Base-by-base conservation (phyloP, 2,113 vertebrate genomes). In the Heterotis niloticus region DNA sequence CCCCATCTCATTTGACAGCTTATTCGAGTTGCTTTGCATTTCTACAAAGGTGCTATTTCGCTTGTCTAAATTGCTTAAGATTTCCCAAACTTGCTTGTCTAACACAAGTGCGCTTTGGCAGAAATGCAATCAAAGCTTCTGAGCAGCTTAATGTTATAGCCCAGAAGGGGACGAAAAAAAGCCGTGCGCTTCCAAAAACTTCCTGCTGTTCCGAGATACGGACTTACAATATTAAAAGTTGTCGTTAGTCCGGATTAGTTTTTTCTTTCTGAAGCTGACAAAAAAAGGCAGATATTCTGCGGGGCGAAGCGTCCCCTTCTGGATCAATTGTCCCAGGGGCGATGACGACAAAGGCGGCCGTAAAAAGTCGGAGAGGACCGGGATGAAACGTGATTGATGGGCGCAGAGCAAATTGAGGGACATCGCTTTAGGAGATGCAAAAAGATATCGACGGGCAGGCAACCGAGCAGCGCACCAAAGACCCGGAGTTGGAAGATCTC, bases 321-420 rank as follows among this genome's bases (percentile, higher is more conserved):
- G 26, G 14, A 17, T 75, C n/a, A 24, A 76, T 52, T 13, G 29
- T 52, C 51, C 64, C 29, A 64, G 24, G 70, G 24, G 20, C n/a
- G 59, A 70, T 70, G 56, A 54, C 44, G 76, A 51, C 56, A 69
- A 10, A 77, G 79, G 16, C 66, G 10, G 74, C 56, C n/a, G 10
- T 54, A 11, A 26, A 9, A 60, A 56, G 26, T 69, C 78, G 67
- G 28, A 12, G 13, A 13, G 44, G 28, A 59, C 75, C 69, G 76
- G 66, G 62, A n/a, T 65, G 74, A 81, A 81, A 76, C 76, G 54
- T 75, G 71, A 82, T 80, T 52, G 80, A 79, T 77, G 78, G 74
- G 71, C 54, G 67, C 13, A 66, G 52, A 75, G 64, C 57, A 64
- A 65, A 60, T 67, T 59, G 62, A 73, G 75, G 64, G 13, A 4